phyloP scores from a whole-genome alignment of 2,888 invertebrate genomes.

The Neoascia interrupta region DNA sequence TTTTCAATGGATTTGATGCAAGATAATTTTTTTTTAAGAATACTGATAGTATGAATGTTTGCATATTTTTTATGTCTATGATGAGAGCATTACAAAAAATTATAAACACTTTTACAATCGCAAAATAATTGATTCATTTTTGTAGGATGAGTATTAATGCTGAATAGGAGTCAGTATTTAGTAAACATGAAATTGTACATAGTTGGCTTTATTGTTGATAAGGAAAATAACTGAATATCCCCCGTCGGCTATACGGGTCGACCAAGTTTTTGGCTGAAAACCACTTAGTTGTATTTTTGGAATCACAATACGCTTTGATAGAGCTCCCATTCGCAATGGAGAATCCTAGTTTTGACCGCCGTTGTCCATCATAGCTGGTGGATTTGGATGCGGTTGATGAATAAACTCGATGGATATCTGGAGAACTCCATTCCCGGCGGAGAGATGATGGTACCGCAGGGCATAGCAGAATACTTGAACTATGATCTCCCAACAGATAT shows the following conservation, averaged over 20 bases:
- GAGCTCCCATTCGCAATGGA: conserved; percentile 72
- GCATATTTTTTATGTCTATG: not conserved
- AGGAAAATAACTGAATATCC: conserved; percentile 7
- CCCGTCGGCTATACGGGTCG: conserved; percentile 30
- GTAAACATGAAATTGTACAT: conserved; percentile 38
- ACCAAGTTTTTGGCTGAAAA: conserved; percentile 62
- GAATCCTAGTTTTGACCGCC: conserved; percentile 61
- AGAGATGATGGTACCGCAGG: conserved; percentile 76
- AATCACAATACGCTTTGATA: conserved; percentile 79
- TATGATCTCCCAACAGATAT: conserved; percentile 76
- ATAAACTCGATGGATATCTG: conserved; percentile 76
- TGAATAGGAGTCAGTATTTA: conserved; percentile 39
- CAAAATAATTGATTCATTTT: conserved; percentile 4
- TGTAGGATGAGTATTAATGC: conserved; percentile 31
- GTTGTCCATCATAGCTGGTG: conserved; percentile 32
- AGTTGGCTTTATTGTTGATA: conserved; percentile 44
- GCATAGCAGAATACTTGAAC: conserved; percentile 78
- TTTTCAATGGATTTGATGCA: conserved; percentile 46
- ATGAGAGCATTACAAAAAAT: conserved; percentile 2
- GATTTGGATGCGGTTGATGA: conserved; percentile 30
- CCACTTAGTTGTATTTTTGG: conserved; percentile 70
- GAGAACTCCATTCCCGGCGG: conserved; percentile 73
- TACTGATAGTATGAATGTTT: not conserved
- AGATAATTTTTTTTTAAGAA: conserved; percentile 17
- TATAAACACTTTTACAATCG: conserved; percentile 23